Base-by-base conservation (phyloP, 2,113 vertebrate genomes). In the Peromyscus polionotus region DNA sequence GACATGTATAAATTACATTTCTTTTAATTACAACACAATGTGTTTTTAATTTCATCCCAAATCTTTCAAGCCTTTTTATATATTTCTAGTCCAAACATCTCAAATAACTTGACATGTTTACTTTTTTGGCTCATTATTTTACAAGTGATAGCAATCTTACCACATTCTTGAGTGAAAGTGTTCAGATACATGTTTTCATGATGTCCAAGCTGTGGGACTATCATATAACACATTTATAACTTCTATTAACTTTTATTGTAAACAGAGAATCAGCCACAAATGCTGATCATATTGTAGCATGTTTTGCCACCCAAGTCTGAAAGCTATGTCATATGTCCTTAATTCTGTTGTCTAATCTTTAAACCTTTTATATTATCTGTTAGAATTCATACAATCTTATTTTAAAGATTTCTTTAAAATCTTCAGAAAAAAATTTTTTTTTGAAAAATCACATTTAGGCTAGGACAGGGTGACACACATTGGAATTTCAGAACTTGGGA, bases 251-350 rank as follows among this genome's bases (percentile, higher is more conserved):
- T 79, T 5, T 8, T 36, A 20, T 54, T 6, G 36, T 68, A 36
- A 65, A 76, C 31, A 90, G 5, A 45, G 75, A 86, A 48, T 79
- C 3, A 19, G 0, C 5, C 7, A 51, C 0, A 51, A 57, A 63
- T 33, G 3, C 2, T 48, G 24, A 73, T 61, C 33, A 42, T 36
- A 17, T 4, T 20, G 33, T 76, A 2, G 5, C 7, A 33, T 1
- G 7, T 11, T n/a, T 57, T 14, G 3, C 10, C 61, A 20, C 3
- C 48, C 31, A 8, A 13, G 12, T 73, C 31, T 68, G 0, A 17
- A 17, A 54, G 1, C 4, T 92, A 5, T 0, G 7, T 4, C 17
- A 63, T 0, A n/a, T 7, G 31, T 54, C 2, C 5, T 4, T 0
- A 7, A 7, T 63, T 13, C n/a, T 75, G 51, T 54, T 79, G 57